A percentile compares a stretch with the other conserved stretches of the same genome.
phyloP scores from a whole-genome alignment of 2,888 invertebrate genomes.

The Dynastes tityus region DNA sequence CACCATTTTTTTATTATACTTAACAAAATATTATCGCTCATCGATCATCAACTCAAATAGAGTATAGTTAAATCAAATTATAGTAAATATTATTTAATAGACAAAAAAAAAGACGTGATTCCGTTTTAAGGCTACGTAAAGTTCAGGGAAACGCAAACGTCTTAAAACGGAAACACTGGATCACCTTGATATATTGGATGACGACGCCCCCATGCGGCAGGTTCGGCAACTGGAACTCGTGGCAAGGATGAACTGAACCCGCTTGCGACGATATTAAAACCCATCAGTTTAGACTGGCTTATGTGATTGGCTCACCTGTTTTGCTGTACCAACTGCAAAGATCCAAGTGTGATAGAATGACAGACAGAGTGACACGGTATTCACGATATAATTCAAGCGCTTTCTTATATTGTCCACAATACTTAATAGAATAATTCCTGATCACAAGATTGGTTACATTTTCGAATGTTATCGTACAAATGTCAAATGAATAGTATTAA shows the following conservation, averaged over 20 bases:
- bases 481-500: too few relatives aligned
- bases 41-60: constrained; percentile 2
- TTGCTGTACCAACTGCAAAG: constrained; percentile 62
- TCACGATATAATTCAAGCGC: constrained; percentile 36
- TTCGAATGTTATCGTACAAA: too few relatives aligned
- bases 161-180: constrained; percentile 54
- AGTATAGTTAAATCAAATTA: constrained; percentile 6
- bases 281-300: constrained; percentile 34
- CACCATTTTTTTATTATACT: constrained; percentile 35
- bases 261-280: constrained; percentile 23
- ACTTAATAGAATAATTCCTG: constrained; percentile 13
- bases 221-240: constrained; percentile 19
- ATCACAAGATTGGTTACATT: not conserved
- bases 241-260: not conserved
- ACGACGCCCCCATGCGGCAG: constrained; percentile 34
- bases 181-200: constrained; percentile 57
- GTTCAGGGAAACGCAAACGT: not conserved
- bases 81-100: constrained; percentile 20
- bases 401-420: constrained; percentile 39
- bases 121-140: constrained; percentile 33
- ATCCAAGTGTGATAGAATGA: constrained; percentile 60
- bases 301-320: constrained; percentile 63
- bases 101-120: constrained; percentile 31
- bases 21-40: constrained; percentile 35
- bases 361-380: constrained; percentile 45